Conservation (phyloP, 2,888 invertebrate genomes). For the Microctonus hyperodae region DNA sequence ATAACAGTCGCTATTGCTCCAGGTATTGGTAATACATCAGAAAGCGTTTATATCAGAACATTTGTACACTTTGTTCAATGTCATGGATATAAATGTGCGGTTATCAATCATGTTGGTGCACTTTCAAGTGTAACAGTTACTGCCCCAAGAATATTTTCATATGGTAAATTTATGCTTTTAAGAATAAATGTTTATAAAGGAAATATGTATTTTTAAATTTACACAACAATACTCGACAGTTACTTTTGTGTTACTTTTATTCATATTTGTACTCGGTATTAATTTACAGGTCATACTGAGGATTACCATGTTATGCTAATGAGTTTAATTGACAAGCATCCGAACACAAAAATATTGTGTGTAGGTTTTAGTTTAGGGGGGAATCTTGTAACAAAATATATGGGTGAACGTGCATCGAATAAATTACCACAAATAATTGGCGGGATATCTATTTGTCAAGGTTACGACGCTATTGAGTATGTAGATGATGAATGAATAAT, state of each 20-base stretch:
- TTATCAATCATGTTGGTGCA: conserved; percentile 93
- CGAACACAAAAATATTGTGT: conserved; percentile 79
- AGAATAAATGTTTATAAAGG: no score
- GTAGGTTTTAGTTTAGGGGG: conserved; percentile 95
- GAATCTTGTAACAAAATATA: conserved; percentile 90
- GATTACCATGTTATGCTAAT: conserved; percentile 87
- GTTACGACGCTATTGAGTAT: conserved; percentile 91
- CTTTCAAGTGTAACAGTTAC: conserved; percentile 85
- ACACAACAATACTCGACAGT: no score
- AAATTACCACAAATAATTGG: conserved; percentile 79
- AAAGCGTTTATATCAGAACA: conserved; percentile 92
- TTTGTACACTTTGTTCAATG: conserved; percentile 92
- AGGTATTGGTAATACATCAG: conserved; percentile 94
- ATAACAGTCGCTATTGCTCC: conserved; percentile 88
- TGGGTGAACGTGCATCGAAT: conserved; percentile 77
- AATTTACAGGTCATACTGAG: conserved; percentile 90
- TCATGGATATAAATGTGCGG: conserved; percentile 90
- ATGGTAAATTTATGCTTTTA: conserved; percentile 80
- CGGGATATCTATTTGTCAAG: conserved; percentile 92
- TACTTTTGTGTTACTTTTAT: no score
- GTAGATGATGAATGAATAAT: conserved; percentile 56
- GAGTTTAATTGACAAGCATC: conserved; percentile 76
- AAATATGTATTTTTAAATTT: no score
- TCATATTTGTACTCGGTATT: no score
- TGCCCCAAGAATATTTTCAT: conserved; percentile 87